phyloP scores from a whole-genome alignment of 2,113 vertebrate species.

The Egretta garzetta region DNA sequence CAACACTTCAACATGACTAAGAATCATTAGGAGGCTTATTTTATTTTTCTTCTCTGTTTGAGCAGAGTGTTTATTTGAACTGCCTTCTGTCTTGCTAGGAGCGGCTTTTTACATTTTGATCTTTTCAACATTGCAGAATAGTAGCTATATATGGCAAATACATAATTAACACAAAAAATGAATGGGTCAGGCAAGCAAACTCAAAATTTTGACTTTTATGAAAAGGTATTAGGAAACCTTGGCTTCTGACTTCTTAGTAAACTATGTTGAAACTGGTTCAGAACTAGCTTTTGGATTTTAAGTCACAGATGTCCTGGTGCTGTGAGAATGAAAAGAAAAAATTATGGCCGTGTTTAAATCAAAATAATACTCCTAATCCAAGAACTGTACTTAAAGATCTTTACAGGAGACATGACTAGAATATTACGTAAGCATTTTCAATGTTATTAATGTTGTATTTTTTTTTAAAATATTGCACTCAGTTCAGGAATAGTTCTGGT shows the following conservation, averaged over 20 bases:
- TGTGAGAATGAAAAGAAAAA: background rate
- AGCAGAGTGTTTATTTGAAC: conserved; percentile 47
- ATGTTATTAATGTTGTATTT: background rate
- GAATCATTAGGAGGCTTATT: background rate
- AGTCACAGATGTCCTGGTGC: background rate
- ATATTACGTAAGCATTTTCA: background rate
- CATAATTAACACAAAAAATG: background rate
- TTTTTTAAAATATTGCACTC: background rate
- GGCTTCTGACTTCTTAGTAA: background rate
- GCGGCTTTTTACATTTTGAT: background rate
- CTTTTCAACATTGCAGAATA: background rate
- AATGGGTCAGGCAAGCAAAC: background rate
- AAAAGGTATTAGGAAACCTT: background rate
- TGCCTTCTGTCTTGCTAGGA: conserved; percentile 17
- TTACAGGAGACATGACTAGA: background rate
- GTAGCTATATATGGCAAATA: background rate
- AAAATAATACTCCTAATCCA: background rate
- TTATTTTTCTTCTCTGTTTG: background rate
- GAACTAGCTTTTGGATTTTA: background rate
- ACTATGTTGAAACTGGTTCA: background rate
- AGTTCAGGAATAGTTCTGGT: background rate
- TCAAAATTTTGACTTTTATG: background rate
- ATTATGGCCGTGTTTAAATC: background rate
- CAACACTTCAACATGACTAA: background rate
- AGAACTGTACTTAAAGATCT: background rate